Percentiles rank a stretch among this genome's conserved stretches.
Conservation (phyloP, 2,888 invertebrate species). For the Euplexia lucipara region DNA sequence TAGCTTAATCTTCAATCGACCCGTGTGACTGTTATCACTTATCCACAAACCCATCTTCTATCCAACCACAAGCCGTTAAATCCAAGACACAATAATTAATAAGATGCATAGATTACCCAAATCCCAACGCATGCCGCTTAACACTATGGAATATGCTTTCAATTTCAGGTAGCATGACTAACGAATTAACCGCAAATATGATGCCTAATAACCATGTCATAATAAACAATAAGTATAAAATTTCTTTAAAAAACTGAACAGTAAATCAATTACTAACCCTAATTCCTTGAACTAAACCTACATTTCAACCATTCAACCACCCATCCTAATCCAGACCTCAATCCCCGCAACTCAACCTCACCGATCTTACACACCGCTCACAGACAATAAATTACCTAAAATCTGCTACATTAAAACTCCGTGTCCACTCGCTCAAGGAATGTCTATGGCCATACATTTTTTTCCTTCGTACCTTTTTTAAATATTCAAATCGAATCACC, state of each 20-base stretch:
- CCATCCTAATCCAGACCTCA: slow-evolving; percentile 59
- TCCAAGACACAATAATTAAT: background rate
- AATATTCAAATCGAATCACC: slow-evolving; percentile 91
- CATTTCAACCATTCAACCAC: slow-evolving; percentile 48
- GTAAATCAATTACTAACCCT: slow-evolving; percentile 35
- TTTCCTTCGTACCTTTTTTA: slow-evolving; percentile 83
- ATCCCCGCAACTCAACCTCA: slow-evolving; percentile 58
- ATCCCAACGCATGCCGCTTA: background rate
- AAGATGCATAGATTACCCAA: background rate
- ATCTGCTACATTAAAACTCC: slow-evolving; percentile 68
- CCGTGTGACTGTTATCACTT: too few relatives aligned
- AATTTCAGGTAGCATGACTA: slow-evolving; percentile 25
- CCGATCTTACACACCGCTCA: slow-evolving; percentile 61
- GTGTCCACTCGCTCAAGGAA: slow-evolving; percentile 77
- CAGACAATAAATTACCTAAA: slow-evolving; percentile 63
- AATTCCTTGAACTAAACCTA: slow-evolving; percentile 48
- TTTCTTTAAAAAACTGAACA: slow-evolving; percentile 15
- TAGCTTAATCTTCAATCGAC: too few relatives aligned
- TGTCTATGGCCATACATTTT: slow-evolving; percentile 83
- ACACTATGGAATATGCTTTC: background rate
- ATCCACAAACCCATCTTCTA: background rate
- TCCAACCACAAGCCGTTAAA: background rate
- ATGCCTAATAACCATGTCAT: slow-evolving; percentile 26
- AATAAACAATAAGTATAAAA: slow-evolving; percentile 42
- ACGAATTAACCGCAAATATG: slow-evolving; percentile 25